Percentiles rank a stretch among this genome's conserved stretches.
These are phyloP conservation scores for Pocillopora damicornis DNA, from an alignment of 64 coral and sea anemone genomes.

Conservation along the genomic window DNA sequence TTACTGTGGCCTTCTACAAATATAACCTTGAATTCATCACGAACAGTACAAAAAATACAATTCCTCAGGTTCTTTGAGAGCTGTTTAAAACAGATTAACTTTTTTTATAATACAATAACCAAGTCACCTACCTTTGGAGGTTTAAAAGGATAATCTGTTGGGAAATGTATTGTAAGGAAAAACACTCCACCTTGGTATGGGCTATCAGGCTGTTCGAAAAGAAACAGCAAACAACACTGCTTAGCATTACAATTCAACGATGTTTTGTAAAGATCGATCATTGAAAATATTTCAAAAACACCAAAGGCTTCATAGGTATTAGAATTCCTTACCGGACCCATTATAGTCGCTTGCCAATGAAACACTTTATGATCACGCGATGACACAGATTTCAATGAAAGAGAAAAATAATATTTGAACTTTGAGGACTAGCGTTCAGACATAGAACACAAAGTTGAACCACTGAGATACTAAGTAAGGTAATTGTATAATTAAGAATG, in stretches of 20 bases:
- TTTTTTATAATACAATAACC: too few relatives aligned
- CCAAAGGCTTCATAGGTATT: neutral
- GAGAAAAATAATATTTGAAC: slow-evolving; percentile 30
- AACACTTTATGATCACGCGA: slow-evolving; percentile 78
- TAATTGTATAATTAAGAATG: neutral
- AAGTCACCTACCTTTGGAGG: slow-evolving; percentile 87
- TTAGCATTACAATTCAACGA: neutral
- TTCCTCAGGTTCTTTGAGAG: neutral
- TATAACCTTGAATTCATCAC: neutral
- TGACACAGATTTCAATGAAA: slow-evolving; percentile 41
- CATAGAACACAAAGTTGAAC: slow-evolving; percentile 3
- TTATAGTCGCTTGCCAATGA: slow-evolving; percentile 99
- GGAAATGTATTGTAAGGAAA: slow-evolving; percentile 98
- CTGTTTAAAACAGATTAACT: too few relatives aligned
- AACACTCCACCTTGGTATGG: slow-evolving; percentile 98
- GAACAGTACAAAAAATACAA: neutral
- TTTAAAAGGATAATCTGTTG: slow-evolving; percentile 99
- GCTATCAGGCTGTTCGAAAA: slow-evolving; percentile 79
- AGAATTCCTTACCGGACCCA: slow-evolving; percentile 94
- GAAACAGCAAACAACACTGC: slow-evolving; percentile 42
- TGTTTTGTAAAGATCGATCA: neutral
- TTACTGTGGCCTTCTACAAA: neutral
- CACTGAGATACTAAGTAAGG: neutral
- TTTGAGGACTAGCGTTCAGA: neutral
- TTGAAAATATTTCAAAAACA: neutral